These are phyloP conservation scores for Stictocephala bisonia DNA, from an alignment of 2,888 invertebrate genomes.

Conservation along the genomic window DNA sequence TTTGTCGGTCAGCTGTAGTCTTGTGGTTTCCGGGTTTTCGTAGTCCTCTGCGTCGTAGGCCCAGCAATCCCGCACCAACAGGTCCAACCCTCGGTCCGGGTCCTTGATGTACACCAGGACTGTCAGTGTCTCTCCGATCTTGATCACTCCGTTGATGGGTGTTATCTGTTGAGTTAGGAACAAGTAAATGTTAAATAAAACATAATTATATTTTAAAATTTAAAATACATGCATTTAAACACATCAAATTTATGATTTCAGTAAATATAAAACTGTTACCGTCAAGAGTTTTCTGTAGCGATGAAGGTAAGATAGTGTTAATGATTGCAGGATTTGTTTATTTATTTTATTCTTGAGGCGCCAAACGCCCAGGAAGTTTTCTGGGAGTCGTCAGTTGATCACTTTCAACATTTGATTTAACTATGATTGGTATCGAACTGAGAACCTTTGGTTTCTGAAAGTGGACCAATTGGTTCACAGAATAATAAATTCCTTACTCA, in stretches of 20 bases:
- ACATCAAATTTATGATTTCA: background rate
- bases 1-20: conserved; percentile 74
- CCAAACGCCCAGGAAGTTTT: too few relatives aligned
- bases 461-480: too few relatives aligned
- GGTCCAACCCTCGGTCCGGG: conserved; percentile 71
- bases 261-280: background rate
- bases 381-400: too few relatives aligned
- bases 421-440: too few relatives aligned
- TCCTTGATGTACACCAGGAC: conserved; percentile 78
- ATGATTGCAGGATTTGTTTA: too few relatives aligned
- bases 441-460: too few relatives aligned
- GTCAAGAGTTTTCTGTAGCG: background rate
- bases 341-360: too few relatives aligned
- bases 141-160: conserved; percentile 72
- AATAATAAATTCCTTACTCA: too few relatives aligned
- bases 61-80: conserved; percentile 79
- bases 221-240: too few relatives aligned
- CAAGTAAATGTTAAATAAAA: too few relatives aligned
- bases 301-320: background rate
- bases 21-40: conserved; percentile 69
- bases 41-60: conserved; percentile 76
- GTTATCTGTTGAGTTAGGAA: too few relatives aligned
- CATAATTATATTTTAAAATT: background rate
- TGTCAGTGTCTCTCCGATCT: conserved; percentile 77
- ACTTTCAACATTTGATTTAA: too few relatives aligned